phyloP scores from a whole-genome alignment of 2,797 vertebrate species.

The Heteromormyrus szaboi region DNA sequence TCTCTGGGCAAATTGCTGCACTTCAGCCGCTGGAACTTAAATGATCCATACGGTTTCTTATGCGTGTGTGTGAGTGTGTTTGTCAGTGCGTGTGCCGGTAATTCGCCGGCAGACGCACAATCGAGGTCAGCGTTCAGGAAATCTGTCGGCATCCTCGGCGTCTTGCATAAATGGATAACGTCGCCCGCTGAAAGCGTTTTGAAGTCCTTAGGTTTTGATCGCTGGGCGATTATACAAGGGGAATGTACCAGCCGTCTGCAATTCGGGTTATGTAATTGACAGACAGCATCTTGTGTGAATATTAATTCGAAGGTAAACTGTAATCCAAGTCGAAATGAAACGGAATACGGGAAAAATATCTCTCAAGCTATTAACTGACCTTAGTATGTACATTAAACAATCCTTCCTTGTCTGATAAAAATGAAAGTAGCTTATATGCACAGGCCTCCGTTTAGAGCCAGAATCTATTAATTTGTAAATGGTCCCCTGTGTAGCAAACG shows the following conservation, averaged over 20 bases:
- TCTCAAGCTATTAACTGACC: neutral
- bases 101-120: neutral
- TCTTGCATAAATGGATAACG: neutral
- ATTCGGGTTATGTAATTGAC: neutral
- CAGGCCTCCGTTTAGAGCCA: neutral
- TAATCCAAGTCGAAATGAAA: neutral
- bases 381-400: neutral
- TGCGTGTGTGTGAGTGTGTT: neutral
- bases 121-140: neutral
- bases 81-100: neutral
- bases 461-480: neutral
- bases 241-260: neutral
- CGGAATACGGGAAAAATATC: neutral
- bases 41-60: neutral
- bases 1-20: neutral
- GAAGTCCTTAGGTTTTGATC: conserved; percentile 1
- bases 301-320: conserved; percentile 4
- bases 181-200: neutral
- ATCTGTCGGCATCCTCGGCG: neutral
- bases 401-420: neutral
- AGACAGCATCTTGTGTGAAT: neutral
- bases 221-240: neutral
- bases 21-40: neutral
- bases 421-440: neutral
- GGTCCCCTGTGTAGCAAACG: neutral